Conservation (phyloP, 2,888 invertebrate species). For the Empis stercorea region DNA sequence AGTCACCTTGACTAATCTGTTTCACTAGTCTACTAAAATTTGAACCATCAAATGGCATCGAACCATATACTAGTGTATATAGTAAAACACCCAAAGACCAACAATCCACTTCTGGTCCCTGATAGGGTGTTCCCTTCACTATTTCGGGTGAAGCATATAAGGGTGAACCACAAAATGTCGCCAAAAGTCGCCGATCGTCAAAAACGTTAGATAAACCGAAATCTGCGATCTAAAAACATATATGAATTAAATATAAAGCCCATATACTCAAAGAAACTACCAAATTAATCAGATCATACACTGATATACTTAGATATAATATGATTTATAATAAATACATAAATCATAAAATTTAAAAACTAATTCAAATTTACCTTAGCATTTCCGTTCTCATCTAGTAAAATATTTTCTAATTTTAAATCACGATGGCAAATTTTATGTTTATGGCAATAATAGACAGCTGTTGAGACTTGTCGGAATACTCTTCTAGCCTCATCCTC, state of each 20-base stretch:
- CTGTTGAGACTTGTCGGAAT: conserved; percentile 92
- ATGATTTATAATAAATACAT: too few relatives aligned
- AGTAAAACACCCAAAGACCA: conserved; percentile 94
- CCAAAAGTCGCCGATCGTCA: conserved; percentile 70
- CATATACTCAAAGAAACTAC: too few relatives aligned
- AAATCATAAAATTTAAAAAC: background rate
- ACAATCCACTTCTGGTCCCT: conserved; percentile 91
- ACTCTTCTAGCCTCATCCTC: conserved; percentile 89
- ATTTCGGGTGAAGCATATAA: conserved; percentile 96
- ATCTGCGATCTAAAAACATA: conserved; percentile 73
- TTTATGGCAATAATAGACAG: conserved; percentile 96
- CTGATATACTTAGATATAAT: too few relatives aligned
- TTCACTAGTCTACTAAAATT: conserved; percentile 94
- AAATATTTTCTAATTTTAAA: conserved; percentile 88
- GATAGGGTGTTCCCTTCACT: conserved; percentile 91
- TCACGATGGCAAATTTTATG: conserved; percentile 95
- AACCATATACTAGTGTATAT: conserved; percentile 96
- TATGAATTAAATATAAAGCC: too few relatives aligned
- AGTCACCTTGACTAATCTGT: conserved; percentile 95
- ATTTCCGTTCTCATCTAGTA: conserved; percentile 84
- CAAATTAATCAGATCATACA: too few relatives aligned
- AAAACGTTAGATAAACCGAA: conserved; percentile 97
- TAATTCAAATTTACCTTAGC: conserved; percentile 58
- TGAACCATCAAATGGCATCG: conserved; percentile 98
- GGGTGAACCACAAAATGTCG: conserved; percentile 93